Percentiles rank a stretch among this genome's conserved stretches.
Evolutionary conservation across 1,140 invertebrate genomes (phyloP).

Genomic region (Gryon sp.): DNA sequence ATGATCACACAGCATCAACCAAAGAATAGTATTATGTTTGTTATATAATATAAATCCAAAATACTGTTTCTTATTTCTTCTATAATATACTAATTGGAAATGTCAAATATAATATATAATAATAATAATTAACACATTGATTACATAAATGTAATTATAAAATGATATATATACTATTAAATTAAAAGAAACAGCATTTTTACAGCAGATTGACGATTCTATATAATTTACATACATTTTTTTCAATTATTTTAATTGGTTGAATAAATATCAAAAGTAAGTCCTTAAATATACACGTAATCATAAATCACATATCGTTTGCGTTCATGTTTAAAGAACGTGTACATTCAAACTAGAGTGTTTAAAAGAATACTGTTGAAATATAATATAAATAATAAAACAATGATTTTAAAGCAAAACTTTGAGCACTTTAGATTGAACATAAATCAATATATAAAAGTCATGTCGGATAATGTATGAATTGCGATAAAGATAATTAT

Average conservation of each 20-base stretch:
- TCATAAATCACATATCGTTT: constrained; percentile 44
- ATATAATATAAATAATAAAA: too few species aligned
- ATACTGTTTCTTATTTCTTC: constrained; percentile 11
- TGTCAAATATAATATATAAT: too few species aligned
- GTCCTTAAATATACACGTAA: constrained; percentile 22
- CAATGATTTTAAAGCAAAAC: too few species aligned
- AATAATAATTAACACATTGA: too few species aligned
- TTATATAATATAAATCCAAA: background rate
- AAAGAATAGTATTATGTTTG: constrained; percentile 51
- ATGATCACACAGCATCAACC: constrained; percentile 46
- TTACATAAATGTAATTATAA: too few species aligned
- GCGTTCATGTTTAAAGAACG: constrained; percentile 1
- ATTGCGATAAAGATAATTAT: constrained; percentile 8
- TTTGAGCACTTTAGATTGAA: too few species aligned
- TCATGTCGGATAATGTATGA: constrained; percentile 29
- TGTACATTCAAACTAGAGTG: background rate
- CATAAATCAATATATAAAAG: constrained; percentile 50
- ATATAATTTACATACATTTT: too few species aligned
- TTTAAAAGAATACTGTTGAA: constrained; percentile 14
- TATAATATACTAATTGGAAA: too few species aligned
- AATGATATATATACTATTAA: too few species aligned
- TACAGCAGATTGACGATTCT: too few species aligned
- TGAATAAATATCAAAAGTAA: background rate
- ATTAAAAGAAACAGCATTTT: too few species aligned
- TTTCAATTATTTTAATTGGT: constrained; percentile 3